Evolutionary conservation across 2,113 vertebrate species (phyloP).

Genomic region (Aegotheles bennettii): DNA sequence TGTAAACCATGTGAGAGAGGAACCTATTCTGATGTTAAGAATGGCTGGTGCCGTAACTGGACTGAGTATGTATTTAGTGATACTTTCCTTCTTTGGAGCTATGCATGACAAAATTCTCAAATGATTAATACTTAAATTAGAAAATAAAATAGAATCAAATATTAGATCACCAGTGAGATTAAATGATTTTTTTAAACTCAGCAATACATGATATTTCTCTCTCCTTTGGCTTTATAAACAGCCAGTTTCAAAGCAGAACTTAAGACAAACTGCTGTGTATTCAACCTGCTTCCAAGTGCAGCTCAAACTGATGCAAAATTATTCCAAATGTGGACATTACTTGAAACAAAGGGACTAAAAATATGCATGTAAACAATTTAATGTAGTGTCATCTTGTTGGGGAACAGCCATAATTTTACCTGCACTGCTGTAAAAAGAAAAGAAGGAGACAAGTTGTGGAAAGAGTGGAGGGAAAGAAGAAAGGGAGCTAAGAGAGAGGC

Average conservation of each 20-base stretch:
- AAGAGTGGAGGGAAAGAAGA: neutral
- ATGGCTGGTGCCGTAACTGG: slow-evolving; percentile 59
- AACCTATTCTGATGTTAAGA: slow-evolving; percentile 43
- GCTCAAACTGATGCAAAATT: neutral
- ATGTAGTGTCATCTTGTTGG: neutral
- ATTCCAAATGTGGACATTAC: neutral
- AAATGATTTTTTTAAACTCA: neutral
- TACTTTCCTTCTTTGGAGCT: neutral
- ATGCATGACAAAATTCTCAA: neutral
- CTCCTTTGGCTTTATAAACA: neutral
- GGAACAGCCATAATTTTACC: neutral
- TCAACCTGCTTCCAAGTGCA: neutral
- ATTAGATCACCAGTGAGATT: neutral
- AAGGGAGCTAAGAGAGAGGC: neutral
- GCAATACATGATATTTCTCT: neutral
- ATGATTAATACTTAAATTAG: neutral
- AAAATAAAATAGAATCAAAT: neutral
- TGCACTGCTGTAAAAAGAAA: neutral
- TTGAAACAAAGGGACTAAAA: neutral
- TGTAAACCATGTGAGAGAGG: slow-evolving; percentile 51
- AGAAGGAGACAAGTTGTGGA: neutral
- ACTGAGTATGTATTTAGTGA: slow-evolving; percentile 34
- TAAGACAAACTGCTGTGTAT: neutral
- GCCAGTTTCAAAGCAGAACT: neutral
- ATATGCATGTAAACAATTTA: neutral